phyloP scores from a whole-genome alignment of 1,140 invertebrate species.

The Globodera ellingtonae region DNA sequence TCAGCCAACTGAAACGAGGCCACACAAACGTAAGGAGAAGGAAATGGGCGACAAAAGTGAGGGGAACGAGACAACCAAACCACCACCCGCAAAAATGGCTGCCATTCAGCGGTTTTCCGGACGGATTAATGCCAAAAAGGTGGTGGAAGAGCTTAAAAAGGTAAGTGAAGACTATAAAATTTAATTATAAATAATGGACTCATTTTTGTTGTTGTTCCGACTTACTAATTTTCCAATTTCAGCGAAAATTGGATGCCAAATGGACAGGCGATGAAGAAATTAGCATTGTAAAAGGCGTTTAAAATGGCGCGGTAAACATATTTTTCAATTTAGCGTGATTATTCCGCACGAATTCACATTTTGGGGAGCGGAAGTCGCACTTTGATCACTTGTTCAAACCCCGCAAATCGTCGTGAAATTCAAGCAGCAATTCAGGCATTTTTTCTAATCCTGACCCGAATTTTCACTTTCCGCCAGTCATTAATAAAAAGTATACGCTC shows the following conservation, averaged over 20 bases:
- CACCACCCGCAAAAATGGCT: slow-evolving; percentile 2
- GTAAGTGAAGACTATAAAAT: neutral
- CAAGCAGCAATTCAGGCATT: neutral
- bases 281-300: neutral
- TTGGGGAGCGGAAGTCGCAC: slow-evolving; percentile 7
- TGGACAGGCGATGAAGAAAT: slow-evolving; percentile 10
- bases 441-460: neutral
- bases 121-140: slow-evolving; percentile 4
- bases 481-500: no score
- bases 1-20: neutral
- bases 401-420: slow-evolving; percentile 17
- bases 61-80: neutral
- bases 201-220: no score
- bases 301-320: no score
- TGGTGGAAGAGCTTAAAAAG: slow-evolving; percentile 18
- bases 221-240: neutral
- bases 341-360: slow-evolving; percentile 19
- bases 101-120: slow-evolving; percentile 10
- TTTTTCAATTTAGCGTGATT: neutral
- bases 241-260: slow-evolving; percentile 9
- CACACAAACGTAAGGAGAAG: neutral
- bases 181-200: neutral
- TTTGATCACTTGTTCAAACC: slow-evolving; percentile 21
- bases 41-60: slow-evolving; percentile 19
- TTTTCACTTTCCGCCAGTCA: no score